Evolutionary conservation across 2,888 invertebrate species (phyloP).

Genomic region (Hemithea aestivaria): DNA sequence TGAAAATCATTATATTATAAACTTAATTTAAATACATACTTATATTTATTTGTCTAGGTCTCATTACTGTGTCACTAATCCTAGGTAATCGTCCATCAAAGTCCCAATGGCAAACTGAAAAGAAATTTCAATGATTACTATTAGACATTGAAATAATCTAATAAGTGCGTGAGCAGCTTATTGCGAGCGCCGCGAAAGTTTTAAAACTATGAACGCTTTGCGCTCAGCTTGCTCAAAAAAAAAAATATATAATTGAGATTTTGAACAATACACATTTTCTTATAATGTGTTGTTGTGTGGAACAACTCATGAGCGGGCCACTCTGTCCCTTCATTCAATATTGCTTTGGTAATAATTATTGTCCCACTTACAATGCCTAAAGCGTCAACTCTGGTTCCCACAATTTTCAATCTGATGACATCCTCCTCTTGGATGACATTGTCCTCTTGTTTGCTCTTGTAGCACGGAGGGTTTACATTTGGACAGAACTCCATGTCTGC

Average conservation of each 20-base stretch:
- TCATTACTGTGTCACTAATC: conserved; percentile 80
- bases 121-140: too few species aligned
- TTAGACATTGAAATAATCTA: too few species aligned
- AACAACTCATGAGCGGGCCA: too few species aligned
- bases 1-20: conserved; percentile 29
- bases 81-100: conserved; percentile 98
- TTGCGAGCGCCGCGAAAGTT: too few species aligned
- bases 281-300: too few species aligned
- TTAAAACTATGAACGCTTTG: too few species aligned
- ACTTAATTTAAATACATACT: conserved; percentile 21
- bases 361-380: conserved; percentile 94
- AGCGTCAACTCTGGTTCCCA: conserved; percentile 99
- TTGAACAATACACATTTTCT: too few species aligned
- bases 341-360: too few species aligned
- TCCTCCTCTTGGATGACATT: conserved; percentile 98
- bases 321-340: too few species aligned
- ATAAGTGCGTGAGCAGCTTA: too few species aligned
- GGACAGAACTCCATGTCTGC: conserved; percentile 99
- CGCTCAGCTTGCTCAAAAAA: too few species aligned
- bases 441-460: conserved; percentile 99
- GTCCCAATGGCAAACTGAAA: conserved; percentile 99
- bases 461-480: conserved; percentile 97
- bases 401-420: conserved; percentile 98
- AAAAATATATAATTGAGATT: too few species aligned
- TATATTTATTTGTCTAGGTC: conserved; percentile 4